These are phyloP conservation scores for Hippocampus barbouri DNA, from an alignment of 2,113 vertebrate genomes.

Conservation along the genomic window DNA sequence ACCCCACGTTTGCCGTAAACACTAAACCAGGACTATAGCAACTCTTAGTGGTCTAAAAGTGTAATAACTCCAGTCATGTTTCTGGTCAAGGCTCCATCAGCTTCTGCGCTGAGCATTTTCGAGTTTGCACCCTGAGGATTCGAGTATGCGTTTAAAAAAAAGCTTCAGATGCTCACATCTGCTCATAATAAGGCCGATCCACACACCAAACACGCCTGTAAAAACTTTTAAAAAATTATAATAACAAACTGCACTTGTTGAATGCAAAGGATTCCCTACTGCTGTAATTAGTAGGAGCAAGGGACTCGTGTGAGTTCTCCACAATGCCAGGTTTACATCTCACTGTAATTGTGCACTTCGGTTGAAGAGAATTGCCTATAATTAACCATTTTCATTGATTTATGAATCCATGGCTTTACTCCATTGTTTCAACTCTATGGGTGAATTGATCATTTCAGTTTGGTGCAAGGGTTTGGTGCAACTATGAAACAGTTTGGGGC, in stretches of 20 bases:
- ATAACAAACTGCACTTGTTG: background rate
- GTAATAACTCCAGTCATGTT: conserved; percentile 12
- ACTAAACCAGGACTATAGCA: conserved; percentile 8
- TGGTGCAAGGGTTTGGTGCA: conserved; percentile 29
- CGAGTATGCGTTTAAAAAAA: background rate
- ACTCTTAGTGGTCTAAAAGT: conserved; percentile 38
- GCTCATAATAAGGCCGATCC: conserved; percentile 14
- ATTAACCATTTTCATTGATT: conserved; percentile 26
- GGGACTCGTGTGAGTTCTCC: background rate
- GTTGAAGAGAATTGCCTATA: conserved; percentile 29
- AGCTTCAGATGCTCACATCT: conserved; percentile 1
- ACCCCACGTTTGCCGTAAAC: background rate
- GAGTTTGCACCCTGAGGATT: conserved; percentile 3
- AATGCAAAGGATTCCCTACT: background rate
- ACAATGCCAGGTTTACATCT: conserved; percentile 8
- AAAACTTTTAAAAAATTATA: no score
- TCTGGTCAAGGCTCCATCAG: conserved; percentile 11
- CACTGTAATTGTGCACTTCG: conserved; percentile 28
- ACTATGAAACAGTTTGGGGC: conserved; percentile 12
- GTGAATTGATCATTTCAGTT: conserved; percentile 43
- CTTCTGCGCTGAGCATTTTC: conserved; percentile 14
- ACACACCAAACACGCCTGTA: conserved; percentile 6
- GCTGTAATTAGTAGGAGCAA: background rate
- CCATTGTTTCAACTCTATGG: conserved; percentile 28
- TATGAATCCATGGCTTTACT: conserved; percentile 27